phyloP scores from a whole-genome alignment of 2,888 invertebrate species.

The Chamaedrilus cognettii region DNA sequence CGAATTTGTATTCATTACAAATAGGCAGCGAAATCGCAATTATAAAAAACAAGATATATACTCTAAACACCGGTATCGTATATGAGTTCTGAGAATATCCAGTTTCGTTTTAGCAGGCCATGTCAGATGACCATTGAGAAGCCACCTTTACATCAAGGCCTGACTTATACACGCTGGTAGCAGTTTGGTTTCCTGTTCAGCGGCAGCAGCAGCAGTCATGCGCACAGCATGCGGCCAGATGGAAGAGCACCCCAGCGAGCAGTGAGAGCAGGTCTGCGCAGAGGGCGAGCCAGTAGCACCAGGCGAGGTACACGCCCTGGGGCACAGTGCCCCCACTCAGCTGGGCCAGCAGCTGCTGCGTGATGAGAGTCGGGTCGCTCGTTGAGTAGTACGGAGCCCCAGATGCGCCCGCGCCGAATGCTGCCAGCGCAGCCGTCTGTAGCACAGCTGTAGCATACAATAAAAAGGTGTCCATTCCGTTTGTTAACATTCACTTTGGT shows the following conservation, averaged over 20 bases:
- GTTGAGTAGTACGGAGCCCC: neutral
- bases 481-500: no score
- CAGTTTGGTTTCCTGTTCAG: neutral
- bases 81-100: no score
- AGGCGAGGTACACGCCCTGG: slow-evolving; percentile 4
- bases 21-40: no score
- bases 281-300: slow-evolving; percentile 15
- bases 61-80: no score
- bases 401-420: slow-evolving; percentile 14
- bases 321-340: neutral
- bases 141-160: no score
- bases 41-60: no score
- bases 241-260: slow-evolving; percentile 8
- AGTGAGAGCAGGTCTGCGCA: slow-evolving; percentile 7
- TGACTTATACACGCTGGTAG: no score
- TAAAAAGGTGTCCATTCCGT: neutral
- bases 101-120: no score
- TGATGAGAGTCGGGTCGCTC: slow-evolving; percentile 5
- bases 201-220: neutral
- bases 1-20: no score
- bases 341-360: neutral
- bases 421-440: slow-evolving; percentile 11
- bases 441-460: slow-evolving; percentile 1
- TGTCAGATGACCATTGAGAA: no score
- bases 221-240: neutral